These are phyloP conservation scores for Aphelenchoides fujianensis DNA, from an alignment of 1,140 invertebrate species.

Conservation along the genomic window DNA sequence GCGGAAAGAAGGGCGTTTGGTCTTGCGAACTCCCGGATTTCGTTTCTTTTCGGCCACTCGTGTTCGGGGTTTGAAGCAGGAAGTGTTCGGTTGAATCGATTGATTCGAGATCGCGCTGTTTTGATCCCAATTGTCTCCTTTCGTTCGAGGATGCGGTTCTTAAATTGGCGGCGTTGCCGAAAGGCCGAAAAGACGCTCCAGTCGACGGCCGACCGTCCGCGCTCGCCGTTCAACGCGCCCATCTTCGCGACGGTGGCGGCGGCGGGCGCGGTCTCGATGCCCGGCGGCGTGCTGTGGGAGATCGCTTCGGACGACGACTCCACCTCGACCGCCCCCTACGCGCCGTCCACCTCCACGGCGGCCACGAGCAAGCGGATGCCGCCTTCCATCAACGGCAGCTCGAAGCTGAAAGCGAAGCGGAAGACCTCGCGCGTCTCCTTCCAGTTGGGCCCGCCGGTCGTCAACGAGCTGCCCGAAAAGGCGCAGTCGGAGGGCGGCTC, in stretches of 20 bases:
- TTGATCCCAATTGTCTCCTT: slow-evolving; percentile 24
- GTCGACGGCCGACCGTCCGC: slow-evolving; percentile 9
- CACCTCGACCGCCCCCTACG: slow-evolving; percentile 10
- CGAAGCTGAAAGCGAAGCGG: slow-evolving; percentile 11
- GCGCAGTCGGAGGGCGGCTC: slow-evolving; percentile 15
- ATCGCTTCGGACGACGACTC: background rate
- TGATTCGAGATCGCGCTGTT: too few relatives aligned
- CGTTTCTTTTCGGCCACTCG: too few relatives aligned
- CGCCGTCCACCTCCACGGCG: slow-evolving; percentile 19
- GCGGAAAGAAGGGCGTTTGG: too few relatives aligned
- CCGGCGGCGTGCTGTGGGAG: background rate
- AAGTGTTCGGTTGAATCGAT: too few relatives aligned
- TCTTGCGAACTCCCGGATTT: too few relatives aligned
- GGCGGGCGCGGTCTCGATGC: background rate
- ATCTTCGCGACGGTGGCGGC: background rate
- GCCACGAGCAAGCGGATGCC: background rate
- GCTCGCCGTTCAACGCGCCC: slow-evolving; percentile 9
- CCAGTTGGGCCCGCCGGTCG: slow-evolving; percentile 11
- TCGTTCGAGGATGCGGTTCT: background rate
- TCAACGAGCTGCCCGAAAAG: slow-evolving; percentile 13
- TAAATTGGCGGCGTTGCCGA: slow-evolving; percentile 5
- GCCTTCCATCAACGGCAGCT: background rate
- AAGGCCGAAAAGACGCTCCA: background rate
- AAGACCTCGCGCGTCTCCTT: slow-evolving; percentile 18
- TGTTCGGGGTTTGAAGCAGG: too few relatives aligned